These are phyloP conservation scores for Karalla daura DNA, from an alignment of 2,797 vertebrate species.

Conservation along the genomic window DNA sequence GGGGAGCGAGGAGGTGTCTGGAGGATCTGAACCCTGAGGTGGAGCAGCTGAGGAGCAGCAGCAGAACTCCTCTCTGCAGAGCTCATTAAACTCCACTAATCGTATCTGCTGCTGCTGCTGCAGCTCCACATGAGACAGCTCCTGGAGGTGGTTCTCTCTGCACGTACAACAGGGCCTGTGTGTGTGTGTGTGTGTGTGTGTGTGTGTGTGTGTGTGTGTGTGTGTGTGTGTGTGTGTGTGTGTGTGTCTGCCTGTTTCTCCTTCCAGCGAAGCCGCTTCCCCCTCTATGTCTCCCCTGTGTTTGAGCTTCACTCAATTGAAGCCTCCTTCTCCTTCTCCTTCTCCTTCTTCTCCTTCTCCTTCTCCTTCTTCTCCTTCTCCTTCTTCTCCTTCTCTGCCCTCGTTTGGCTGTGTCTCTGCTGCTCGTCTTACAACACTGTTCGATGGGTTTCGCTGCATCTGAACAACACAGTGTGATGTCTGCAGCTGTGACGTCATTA, in stretches of 20 bases:
- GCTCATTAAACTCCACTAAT: constrained; percentile 79
- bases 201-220: constrained; percentile 20
- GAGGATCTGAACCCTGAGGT: constrained; percentile 56
- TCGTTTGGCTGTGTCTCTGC: constrained; percentile 51
- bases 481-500: constrained; percentile 21
- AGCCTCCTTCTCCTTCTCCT: constrained; percentile 35
- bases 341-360: no score
- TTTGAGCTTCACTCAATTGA: constrained; percentile 51
- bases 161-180: constrained; percentile 34
- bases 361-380: no score
- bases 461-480: no score
- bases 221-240: constrained; percentile 17
- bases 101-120: constrained; percentile 64
- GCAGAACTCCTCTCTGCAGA: constrained; percentile 71
- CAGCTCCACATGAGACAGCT: constrained; percentile 57
- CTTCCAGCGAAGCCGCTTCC: constrained; percentile 47
- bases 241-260: constrained; percentile 39
- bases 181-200: constrained; percentile 3
- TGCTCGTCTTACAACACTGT: constrained; percentile 59
- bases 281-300: constrained; percentile 26
- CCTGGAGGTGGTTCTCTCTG: constrained; percentile 53
- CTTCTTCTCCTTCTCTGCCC: no score
- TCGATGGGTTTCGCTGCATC: constrained; percentile 59
- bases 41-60: constrained; percentile 49
- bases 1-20: constrained; percentile 17